Base-by-base conservation (phyloP, 2,113 vertebrate species). In the Oncorhynchus clarkii region DNA sequence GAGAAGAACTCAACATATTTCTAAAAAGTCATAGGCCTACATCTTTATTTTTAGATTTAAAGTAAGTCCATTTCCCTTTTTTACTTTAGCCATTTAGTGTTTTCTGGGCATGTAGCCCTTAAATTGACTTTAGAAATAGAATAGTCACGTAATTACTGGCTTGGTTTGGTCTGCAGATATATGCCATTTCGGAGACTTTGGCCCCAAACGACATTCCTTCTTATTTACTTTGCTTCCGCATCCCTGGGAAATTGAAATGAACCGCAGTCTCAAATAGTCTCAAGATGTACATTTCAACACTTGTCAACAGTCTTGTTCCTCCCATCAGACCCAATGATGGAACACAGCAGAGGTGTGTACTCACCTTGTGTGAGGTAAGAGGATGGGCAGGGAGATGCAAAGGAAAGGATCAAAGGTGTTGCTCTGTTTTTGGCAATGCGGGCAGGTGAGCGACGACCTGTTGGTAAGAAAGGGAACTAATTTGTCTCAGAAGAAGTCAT, bases 371-470 rank as follows among this genome's bases (percentile, higher is more conserved):
- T 99, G 96, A 75, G 96, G 97, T 82, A 99, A 90, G 12, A 97
- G 97, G 84, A 99, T 99, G 1, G 97, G 97, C 87, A 99, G 90
- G 39, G 97, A 99, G 91, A 99, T 97, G 89, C 97, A 99, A 48
- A 99, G 95, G 84, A 99, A 99, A 54, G 97, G 97, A 87, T 99
- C 97, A 65, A 99, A 99, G 5, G 97, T 99, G 85, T 99, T 99
- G 91, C 97, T 99, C 89, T 99, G 97, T 89, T 98, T 99, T 94
- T 97, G 97, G 89, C 97, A 99, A 85, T 98, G 97, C 65, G 97
- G 97, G 80, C 97, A 99, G 1, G 97, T 99, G 90, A 99, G 93
- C 26, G 97, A 99, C 3, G 97, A 99, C 91, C 97, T 99, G 79
- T 78, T 51, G 78, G 79, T 2, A 81, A 85, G 48, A 29, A 22